These are phyloP conservation scores for Merodon equestris DNA, from an alignment of 2,888 invertebrate species.

Conservation along the genomic window DNA sequence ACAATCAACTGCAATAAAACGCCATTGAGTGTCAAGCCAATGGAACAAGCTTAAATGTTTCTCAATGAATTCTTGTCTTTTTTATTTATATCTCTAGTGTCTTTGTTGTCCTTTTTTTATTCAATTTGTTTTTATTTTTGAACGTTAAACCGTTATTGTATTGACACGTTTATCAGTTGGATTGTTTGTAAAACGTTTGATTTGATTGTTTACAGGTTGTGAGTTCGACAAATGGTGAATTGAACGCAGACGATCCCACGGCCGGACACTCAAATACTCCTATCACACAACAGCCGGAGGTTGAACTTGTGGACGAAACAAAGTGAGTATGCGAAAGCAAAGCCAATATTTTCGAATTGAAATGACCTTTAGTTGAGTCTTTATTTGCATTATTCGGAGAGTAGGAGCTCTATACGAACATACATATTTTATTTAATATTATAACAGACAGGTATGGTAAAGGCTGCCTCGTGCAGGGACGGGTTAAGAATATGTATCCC, in stretches of 20 bases:
- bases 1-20: constrained; percentile 27
- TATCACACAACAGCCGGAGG: constrained; percentile 95
- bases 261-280: constrained; percentile 98
- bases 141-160: neutral
- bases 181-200: constrained; percentile 7
- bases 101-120: neutral
- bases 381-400: too few species aligned
- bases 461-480: too few species aligned
- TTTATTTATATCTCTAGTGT: neutral
- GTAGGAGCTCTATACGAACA: too few species aligned
- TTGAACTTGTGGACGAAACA: constrained; percentile 97
- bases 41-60: constrained; percentile 50
- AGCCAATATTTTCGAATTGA: neutral
- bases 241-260: constrained; percentile 96
- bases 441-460: too few species aligned
- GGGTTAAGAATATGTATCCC: too few species aligned
- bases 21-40: too few species aligned
- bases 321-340: constrained; percentile 85
- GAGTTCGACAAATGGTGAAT: constrained; percentile 97
- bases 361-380: neutral
- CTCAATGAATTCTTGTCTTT: constrained; percentile 9
- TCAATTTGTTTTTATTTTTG: constrained; percentile 19
- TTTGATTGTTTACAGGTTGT: constrained; percentile 86
- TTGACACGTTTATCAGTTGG: neutral
- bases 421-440: too few species aligned